Evolutionary conservation across 2,113 vertebrate genomes (phyloP).

Genomic region (Ophthalmolycus amberensis): DNA sequence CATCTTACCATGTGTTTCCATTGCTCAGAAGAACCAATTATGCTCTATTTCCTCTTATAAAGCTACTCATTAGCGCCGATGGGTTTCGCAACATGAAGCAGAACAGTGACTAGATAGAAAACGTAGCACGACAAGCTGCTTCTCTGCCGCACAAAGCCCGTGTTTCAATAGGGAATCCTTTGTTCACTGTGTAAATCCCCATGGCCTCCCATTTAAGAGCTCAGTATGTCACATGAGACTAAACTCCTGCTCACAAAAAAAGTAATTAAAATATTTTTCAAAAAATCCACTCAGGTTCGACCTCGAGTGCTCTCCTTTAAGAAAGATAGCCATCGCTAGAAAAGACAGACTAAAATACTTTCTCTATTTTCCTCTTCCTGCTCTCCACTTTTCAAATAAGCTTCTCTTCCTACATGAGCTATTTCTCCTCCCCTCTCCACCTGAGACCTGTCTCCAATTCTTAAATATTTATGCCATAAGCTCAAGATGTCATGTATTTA

Average conservation of each 20-base stretch:
- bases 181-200: conserved; percentile 73
- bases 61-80: conserved; percentile 74
- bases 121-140: conserved; percentile 61
- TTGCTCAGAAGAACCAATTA: conserved; percentile 62
- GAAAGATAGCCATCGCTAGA: not conserved
- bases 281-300: conserved; percentile 41
- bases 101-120: conserved; percentile 73
- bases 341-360: not conserved
- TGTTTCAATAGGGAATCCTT: conserved; percentile 73
- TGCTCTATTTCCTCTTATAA: conserved; percentile 71
- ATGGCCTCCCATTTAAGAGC: conserved; percentile 66
- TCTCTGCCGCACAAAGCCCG: conserved; percentile 62
- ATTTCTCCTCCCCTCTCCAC: conserved; percentile 19
- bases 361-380: conserved; percentile 36
- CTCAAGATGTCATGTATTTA: conserved; percentile 68
- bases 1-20: conserved; percentile 27
- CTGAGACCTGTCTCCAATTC: conserved; percentile 51
- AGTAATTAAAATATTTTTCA: conserved; percentile 66
- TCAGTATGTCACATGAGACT: conserved; percentile 71
- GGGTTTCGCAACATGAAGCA: conserved; percentile 76
- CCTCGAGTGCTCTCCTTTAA: conserved; percentile 6
- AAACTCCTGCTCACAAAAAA: conserved; percentile 64
- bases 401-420: conserved; percentile 5
- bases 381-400: conserved; percentile 19
- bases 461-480: conserved; percentile 73